Evolutionary conservation across 2,113 vertebrate species (phyloP).

Genomic region (Narcine bancroftii): DNA sequence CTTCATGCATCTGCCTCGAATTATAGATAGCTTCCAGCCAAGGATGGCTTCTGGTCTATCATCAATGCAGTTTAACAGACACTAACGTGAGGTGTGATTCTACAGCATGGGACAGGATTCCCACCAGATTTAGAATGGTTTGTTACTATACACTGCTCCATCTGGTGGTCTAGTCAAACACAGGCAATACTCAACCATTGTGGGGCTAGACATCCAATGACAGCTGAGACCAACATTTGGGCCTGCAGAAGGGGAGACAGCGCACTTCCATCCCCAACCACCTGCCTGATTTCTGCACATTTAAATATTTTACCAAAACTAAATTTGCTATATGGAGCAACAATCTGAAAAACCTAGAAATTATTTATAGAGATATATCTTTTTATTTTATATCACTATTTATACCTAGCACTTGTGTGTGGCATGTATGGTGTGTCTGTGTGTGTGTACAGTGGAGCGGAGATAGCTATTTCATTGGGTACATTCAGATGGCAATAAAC

Average conservation of each 20-base stretch:
- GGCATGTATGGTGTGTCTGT: too few species aligned
- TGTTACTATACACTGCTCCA: slow-evolving; percentile 1
- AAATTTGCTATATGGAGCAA: neutral
- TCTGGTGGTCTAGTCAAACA: neutral
- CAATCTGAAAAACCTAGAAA: too few species aligned
- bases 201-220: neutral
- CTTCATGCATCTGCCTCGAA: neutral
- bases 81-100: neutral
- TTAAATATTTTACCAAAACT: neutral
- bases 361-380: too few species aligned
- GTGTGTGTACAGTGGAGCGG: too few species aligned
- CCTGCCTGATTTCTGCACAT: neutral
- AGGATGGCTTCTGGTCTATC: neutral
- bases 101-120: neutral
- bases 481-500: too few species aligned
- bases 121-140: neutral
- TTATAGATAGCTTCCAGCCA: neutral
- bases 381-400: too few species aligned
- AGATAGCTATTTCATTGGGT: too few species aligned
- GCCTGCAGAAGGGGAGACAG: neutral
- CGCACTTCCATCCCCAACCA: neutral
- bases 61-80: neutral
- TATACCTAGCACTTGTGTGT: too few species aligned
- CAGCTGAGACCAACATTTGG: neutral
- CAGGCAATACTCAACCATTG: neutral